Conservation (phyloP, 2,113 vertebrate genomes). For the Chloroceryle aenea region DNA sequence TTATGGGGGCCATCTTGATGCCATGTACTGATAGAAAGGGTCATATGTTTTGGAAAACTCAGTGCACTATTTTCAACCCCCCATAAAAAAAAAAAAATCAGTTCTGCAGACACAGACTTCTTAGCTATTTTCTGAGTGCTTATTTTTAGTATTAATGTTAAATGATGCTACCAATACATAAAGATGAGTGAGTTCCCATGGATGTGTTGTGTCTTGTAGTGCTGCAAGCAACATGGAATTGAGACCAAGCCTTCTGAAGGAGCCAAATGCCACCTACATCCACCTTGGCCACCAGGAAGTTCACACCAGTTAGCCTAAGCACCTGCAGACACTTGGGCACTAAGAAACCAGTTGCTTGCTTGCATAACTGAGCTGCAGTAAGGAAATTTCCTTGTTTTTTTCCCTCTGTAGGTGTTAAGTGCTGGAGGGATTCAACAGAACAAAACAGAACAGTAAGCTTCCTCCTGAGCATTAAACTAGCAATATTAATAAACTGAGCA, state of each 20-base stretch:
- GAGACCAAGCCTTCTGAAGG: background rate
- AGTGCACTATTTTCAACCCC: background rate
- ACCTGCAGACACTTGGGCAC: background rate
- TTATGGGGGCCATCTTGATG: background rate
- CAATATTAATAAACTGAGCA: background rate
- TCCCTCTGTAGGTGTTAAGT: background rate
- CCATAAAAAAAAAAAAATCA: background rate
- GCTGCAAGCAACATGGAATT: background rate
- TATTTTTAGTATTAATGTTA: background rate
- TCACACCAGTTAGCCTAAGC: background rate
- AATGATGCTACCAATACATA: background rate
- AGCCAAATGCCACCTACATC: background rate
- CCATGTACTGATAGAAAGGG: background rate
- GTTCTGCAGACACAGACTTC: background rate
- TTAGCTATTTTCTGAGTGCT: background rate
- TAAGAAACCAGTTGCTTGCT: background rate
- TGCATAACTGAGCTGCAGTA: background rate
- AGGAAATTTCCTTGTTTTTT: background rate
- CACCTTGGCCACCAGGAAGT: background rate
- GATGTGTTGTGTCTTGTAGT: background rate
- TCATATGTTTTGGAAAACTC: background rate
- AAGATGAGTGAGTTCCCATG: background rate
- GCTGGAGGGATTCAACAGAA: background rate
- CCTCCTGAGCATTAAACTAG: background rate
- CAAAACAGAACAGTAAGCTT: background rate